These are phyloP conservation scores for Spialia ferax DNA, from an alignment of 2,888 invertebrate species.

Conservation along the genomic window DNA sequence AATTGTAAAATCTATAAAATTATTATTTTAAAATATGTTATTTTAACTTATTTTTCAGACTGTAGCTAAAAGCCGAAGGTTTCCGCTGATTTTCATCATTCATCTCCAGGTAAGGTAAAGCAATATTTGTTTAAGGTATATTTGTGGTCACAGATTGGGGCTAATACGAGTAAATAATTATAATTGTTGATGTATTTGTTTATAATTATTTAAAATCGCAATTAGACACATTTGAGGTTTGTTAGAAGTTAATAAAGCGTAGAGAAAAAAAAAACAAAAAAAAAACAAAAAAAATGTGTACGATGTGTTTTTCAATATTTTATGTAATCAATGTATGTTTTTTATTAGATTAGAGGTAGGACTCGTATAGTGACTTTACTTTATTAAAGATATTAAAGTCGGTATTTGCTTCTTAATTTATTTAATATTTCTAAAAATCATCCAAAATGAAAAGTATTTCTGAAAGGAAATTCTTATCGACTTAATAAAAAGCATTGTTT, in stretches of 20 bases:
- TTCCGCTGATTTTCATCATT: slow-evolving; percentile 11
- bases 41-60: neutral
- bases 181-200: neutral
- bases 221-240: slow-evolving; percentile 16
- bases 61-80: neutral
- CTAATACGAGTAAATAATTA: too few species aligned
- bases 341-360: too few species aligned
- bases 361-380: too few species aligned
- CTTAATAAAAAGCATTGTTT: too few species aligned
- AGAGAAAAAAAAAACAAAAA: neutral
- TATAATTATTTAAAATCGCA: slow-evolving; percentile 8
- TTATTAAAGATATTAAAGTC: too few species aligned
- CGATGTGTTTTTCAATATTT: too few species aligned
- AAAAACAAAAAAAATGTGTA: neutral
- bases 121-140: neutral
- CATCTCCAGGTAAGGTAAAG: neutral
- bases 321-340: too few species aligned
- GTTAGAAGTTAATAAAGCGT: neutral
- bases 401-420: too few species aligned
- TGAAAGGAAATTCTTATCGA: too few species aligned
- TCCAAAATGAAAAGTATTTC: too few species aligned
- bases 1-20: neutral
- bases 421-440: too few species aligned
- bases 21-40: neutral
- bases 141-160: slow-evolving; percentile 11